Evolutionary conservation across 2,797 vertebrate genomes (phyloP).

Genomic region (Girardinus metallicus): DNA sequence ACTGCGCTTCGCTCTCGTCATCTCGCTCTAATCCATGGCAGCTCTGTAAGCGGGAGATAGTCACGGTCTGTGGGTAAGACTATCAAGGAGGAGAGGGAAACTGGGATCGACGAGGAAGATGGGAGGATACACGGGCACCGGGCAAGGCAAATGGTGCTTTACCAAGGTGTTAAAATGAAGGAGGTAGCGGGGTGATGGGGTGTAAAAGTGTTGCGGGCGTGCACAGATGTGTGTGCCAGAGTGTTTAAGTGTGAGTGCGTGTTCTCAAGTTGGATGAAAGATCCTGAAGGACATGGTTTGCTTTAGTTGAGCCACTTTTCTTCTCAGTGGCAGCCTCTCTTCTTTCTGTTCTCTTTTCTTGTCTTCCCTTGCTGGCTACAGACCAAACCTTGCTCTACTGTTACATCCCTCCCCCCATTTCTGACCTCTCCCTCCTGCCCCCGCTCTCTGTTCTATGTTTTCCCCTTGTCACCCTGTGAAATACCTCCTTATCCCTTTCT

Average conservation of each 20-base stretch:
- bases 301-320: constrained; percentile 56
- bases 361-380: constrained; percentile 66
- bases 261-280: constrained; percentile 45
- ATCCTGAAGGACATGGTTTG: constrained; percentile 66
- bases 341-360: constrained; percentile 48
- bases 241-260: constrained; percentile 10
- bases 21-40: constrained; percentile 72
- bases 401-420: constrained; percentile 54
- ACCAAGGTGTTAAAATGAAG: constrained; percentile 67
- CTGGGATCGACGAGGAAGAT: constrained; percentile 66
- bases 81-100: constrained; percentile 75
- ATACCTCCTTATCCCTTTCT: constrained; percentile 67
- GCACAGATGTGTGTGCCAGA: constrained; percentile 5
- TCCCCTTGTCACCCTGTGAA: constrained; percentile 59
- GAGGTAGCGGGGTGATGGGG: constrained; percentile 31
- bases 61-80: constrained; percentile 81
- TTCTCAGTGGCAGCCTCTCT: constrained; percentile 52
- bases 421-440: constrained; percentile 35
- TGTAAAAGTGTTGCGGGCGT: constrained; percentile 23
- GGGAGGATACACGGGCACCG: constrained; percentile 66
- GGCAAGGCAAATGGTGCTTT: constrained; percentile 64
- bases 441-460: constrained; percentile 43
- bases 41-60: constrained; percentile 82
- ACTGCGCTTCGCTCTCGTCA: constrained; percentile 47
- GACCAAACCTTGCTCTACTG: constrained; percentile 60